Base-by-base conservation (phyloP, 1,140 invertebrate genomes). In the Brachionus rotundiformis region DNA sequence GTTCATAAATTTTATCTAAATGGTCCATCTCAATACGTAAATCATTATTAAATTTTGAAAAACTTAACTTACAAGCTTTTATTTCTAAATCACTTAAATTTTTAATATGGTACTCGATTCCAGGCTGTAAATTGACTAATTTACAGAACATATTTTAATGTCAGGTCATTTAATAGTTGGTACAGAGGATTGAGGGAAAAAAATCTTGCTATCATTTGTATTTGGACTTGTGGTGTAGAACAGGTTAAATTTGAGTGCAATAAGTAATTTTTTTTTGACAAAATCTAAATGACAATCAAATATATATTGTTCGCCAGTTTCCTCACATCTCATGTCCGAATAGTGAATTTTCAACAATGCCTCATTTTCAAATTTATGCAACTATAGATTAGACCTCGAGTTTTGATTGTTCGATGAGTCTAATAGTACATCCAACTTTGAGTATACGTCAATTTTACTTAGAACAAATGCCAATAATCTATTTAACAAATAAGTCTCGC, bases 241-340 rank as follows among this genome's bases (percentile, higher is more conserved):
- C 16, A 33, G 36, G 33, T 36, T 33, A 68, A 68, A 68, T 68
- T 68, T 1, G 16, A 36, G 63, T 63, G 6, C 13, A 79, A 23
- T 23, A 23, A 27, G 1, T 79, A 79, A 3, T 3, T 54, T 33
- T 63, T 54, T 63, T 54, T 79, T 79, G 10, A 63, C 29, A 36
- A 36, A 79, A 29, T 79, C 76, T 7, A 47, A 79, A 39, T 79
- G 76, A 10, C 76, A 79, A 8, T 59, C 27, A 23, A 79, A 79
- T 10, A 10, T 16, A 2, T 23, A 16, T 1, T 27, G 27, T 10
- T 79, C 76, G n/a, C 23, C 6, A 73, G 5, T 16, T 27, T 79
- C 76, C 16, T 54, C 36, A 29, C 23, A 19, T 59, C 47, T 59
- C 76, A 79, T 79, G 11, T 63, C 47, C 16, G 47, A 33, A 41